Conservation (phyloP, 2,888 invertebrate species). For the Drosophila testacea region DNA sequence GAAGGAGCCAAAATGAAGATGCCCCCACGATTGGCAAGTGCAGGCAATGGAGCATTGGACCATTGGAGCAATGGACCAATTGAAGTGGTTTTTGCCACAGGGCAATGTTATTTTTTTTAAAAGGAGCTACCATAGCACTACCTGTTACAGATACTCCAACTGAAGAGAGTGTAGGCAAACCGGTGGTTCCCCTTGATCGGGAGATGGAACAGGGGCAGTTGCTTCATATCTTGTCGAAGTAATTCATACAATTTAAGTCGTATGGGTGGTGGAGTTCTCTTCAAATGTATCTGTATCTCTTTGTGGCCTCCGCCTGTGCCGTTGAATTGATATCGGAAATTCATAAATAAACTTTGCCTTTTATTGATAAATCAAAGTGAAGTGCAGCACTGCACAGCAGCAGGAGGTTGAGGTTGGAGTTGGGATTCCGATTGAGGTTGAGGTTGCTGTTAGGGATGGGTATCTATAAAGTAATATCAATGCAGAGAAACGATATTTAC, state of each 20-base stretch:
- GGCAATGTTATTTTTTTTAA: slow-evolving; percentile 27
- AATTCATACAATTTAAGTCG: slow-evolving; percentile 64
- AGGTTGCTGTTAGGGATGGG: background rate
- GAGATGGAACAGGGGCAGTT: slow-evolving; percentile 5
- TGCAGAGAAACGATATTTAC: too few species aligned
- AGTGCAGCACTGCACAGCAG: slow-evolving; percentile 59
- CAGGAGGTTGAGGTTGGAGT: slow-evolving; percentile 33
- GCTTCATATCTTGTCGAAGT: slow-evolving; percentile 53
- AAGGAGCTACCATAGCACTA: slow-evolving; percentile 30
- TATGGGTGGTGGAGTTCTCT: slow-evolving; percentile 49
- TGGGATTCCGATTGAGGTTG: slow-evolving; percentile 9
- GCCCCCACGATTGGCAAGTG: slow-evolving; percentile 66
- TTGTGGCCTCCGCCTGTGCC: slow-evolving; percentile 43
- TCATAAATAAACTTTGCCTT: slow-evolving; percentile 76
- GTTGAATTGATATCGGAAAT: slow-evolving; percentile 70
- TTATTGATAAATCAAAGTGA: slow-evolving; percentile 77
- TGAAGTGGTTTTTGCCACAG: slow-evolving; percentile 28
- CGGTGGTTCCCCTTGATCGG: slow-evolving; percentile 6
- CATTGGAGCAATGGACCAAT: slow-evolving; percentile 2
- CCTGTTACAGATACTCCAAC: slow-evolving; percentile 48
- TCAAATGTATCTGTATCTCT: slow-evolving; percentile 26
- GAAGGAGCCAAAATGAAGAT: slow-evolving; percentile 51
- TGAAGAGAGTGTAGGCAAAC: slow-evolving; percentile 36
- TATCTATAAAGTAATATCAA: too few species aligned
- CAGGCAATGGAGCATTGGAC: slow-evolving; percentile 19